Percentiles rank a stretch among this genome's conserved stretches.
Conservation (phyloP, 2,888 invertebrate genomes). For the Entomobrya multifasciata region DNA sequence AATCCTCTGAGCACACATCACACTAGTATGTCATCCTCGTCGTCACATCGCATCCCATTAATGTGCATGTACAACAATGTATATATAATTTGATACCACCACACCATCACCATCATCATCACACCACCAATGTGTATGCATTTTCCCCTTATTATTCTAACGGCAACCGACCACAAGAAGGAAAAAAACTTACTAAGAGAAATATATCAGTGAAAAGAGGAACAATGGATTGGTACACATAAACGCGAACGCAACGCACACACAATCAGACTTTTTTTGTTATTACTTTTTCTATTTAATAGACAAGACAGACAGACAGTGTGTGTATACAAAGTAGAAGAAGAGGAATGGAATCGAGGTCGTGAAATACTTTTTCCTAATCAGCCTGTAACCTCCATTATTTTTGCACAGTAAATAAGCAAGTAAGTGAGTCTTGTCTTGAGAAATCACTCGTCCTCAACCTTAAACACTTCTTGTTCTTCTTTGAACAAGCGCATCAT, state of each 20-base stretch:
- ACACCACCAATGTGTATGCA: slow-evolving; percentile 12
- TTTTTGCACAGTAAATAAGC: slow-evolving; percentile 73
- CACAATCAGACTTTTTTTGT: neutral
- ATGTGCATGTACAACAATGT: no score
- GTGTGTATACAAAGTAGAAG: slow-evolving; percentile 18
- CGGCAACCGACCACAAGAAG: slow-evolving; percentile 65
- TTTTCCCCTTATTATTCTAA: slow-evolving; percentile 64
- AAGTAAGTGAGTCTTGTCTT: slow-evolving; percentile 74
- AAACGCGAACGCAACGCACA: neutral
- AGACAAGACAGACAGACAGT: slow-evolving; percentile 21
- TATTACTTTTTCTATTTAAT: slow-evolving; percentile 21
- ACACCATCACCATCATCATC: neutral
- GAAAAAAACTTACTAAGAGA: slow-evolving; percentile 19
- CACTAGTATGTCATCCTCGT: neutral
- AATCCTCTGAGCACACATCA: neutral
- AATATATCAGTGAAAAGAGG: slow-evolving; percentile 62
- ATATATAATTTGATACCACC: neutral
- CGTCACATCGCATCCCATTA: no score
- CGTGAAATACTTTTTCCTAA: slow-evolving; percentile 79
- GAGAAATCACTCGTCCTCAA: slow-evolving; percentile 78
- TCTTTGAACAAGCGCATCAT: neutral
- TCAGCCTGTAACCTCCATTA: slow-evolving; percentile 74
- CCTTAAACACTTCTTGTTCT: slow-evolving; percentile 71
- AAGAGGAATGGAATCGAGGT: slow-evolving; percentile 75
- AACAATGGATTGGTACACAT: slow-evolving; percentile 44